These are phyloP conservation scores for Drosophila austrosaltans DNA, from an alignment of 2,888 invertebrate species.

Conservation along the genomic window DNA sequence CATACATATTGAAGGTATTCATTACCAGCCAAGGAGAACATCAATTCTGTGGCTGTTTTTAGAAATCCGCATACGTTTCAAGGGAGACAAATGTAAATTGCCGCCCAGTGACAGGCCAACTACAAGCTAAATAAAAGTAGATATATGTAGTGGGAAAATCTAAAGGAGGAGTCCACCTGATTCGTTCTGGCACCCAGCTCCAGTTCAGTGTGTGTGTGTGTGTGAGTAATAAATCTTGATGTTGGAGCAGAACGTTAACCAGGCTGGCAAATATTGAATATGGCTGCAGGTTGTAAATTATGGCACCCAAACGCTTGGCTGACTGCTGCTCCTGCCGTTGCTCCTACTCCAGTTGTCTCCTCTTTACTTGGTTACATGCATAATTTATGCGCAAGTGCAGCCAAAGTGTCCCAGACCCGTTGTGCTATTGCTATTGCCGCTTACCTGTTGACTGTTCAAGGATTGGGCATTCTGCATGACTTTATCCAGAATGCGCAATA, in stretches of 20 bases:
- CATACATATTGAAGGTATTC: slow-evolving; percentile 61
- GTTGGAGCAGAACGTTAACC: slow-evolving; percentile 48
- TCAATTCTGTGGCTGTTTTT: slow-evolving; percentile 61
- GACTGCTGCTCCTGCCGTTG: slow-evolving; percentile 28
- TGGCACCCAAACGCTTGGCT: slow-evolving; percentile 62
- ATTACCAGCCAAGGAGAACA: slow-evolving; percentile 65
- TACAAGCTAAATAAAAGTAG: slow-evolving; percentile 71
- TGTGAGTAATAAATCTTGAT: slow-evolving; percentile 63
- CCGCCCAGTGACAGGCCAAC: slow-evolving; percentile 55
- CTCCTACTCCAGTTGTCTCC: not conserved
- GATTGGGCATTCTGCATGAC: slow-evolving; percentile 88
- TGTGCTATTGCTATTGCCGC: slow-evolving; percentile 48
- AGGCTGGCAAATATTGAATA: slow-evolving; percentile 75
- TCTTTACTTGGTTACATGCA: slow-evolving; percentile 21
- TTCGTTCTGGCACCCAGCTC: not conserved
- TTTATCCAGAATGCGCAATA: slow-evolving; percentile 87
- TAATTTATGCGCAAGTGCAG: slow-evolving; percentile 70
- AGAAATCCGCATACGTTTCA: slow-evolving; percentile 40
- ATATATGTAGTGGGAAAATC: slow-evolving; percentile 41
- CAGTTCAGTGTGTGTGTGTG: slow-evolving; percentile 8
- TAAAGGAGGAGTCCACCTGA: slow-evolving; percentile 9
- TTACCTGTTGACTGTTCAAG: slow-evolving; percentile 89
- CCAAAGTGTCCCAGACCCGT: slow-evolving; percentile 22
- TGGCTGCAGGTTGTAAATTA: slow-evolving; percentile 76
- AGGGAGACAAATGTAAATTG: slow-evolving; percentile 69